Evolutionary conservation across 2,888 invertebrate species (phyloP), one percentile per base, ranked within the genome.

Genomic region (Andrena hattorfiana): DNA sequence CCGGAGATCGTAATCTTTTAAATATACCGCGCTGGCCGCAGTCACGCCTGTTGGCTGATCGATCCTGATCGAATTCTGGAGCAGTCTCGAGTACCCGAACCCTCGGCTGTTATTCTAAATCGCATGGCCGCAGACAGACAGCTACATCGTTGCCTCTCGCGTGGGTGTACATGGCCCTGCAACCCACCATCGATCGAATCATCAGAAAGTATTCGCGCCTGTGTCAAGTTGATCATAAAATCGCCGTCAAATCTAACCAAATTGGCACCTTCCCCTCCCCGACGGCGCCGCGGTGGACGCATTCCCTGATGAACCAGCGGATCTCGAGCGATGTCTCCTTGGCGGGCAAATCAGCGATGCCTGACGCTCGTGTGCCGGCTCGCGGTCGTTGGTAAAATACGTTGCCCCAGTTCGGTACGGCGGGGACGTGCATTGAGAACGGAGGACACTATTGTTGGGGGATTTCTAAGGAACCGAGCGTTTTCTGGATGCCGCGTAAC

Each of bases 401-500:
- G 81, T 81, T 75, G 81, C 85, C 85, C 77, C 76, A 73, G 76
- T 83, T 83, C 74, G 79, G 76, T 75, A 75, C 72, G 79, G 66
- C 75, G 81, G 76, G 83, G 71, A 72, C 71, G 23, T 59, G 70
- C 62, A 77, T 59, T 67, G 75, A 83, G 72, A 69, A 66, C 30
- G 63, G 62, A 42, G 77, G 77, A 71, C 67, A 67, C 69, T 77
- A 91, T 90, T 90, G 90, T 90, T 87, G 84, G 86, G 48, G 62
- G 62, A 71, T 70, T 70, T 76, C 72, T 74, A 71, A 78, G 66
- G 88, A 90, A 84, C 74, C 83, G 77, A 70, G 83, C 86, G 89
- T 91, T 91, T 87, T 90, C 90, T 90, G 90, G 90, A 92, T 90
- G 91, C 90, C 91, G 42, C 42, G 92, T 90, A 90, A 91, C 91